phyloP scores from a whole-genome alignment of 1,140 invertebrate genomes.

The Bombus confusus region DNA sequence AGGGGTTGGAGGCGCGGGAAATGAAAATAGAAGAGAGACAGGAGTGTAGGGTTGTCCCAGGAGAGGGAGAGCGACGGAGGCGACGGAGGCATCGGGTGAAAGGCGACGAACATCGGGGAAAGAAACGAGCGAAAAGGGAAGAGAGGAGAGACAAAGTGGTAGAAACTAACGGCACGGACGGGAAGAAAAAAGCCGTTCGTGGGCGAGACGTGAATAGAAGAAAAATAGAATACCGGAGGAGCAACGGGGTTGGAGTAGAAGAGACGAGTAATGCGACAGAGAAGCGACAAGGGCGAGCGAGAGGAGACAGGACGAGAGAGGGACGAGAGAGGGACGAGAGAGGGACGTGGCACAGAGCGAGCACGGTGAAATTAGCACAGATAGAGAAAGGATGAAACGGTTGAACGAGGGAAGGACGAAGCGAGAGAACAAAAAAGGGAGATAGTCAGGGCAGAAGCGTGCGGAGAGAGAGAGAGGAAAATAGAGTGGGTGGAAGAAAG shows the following conservation, averaged over 20 bases:
- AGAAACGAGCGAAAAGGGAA: background rate
- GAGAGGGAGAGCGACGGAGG: background rate
- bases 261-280: conserved; percentile 7
- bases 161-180: conserved; percentile 47
- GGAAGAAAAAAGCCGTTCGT: conserved; percentile 36
- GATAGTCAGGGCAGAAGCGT: too few species aligned
- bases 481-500: conserved; percentile 13
- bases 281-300: background rate
- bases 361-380: conserved; percentile 41
- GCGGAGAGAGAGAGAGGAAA: background rate
- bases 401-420: conserved; percentile 1
- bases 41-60: background rate
- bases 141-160: conserved; percentile 34
- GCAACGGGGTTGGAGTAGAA: conserved; percentile 6
- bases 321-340: background rate
- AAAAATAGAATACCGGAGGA: conserved; percentile 40
- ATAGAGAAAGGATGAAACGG: conserved; percentile 46
- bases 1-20: conserved; percentile 18
- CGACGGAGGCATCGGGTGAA: background rate
- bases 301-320: background rate
- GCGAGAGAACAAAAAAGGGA: background rate
- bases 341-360: background rate
- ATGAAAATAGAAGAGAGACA: conserved; percentile 54
- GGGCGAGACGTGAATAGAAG: conserved; percentile 47
- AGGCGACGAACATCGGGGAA: background rate